Evolutionary conservation across 2,888 invertebrate species (phyloP).

Genomic region (Drosophila pseudotalamancana): DNA sequence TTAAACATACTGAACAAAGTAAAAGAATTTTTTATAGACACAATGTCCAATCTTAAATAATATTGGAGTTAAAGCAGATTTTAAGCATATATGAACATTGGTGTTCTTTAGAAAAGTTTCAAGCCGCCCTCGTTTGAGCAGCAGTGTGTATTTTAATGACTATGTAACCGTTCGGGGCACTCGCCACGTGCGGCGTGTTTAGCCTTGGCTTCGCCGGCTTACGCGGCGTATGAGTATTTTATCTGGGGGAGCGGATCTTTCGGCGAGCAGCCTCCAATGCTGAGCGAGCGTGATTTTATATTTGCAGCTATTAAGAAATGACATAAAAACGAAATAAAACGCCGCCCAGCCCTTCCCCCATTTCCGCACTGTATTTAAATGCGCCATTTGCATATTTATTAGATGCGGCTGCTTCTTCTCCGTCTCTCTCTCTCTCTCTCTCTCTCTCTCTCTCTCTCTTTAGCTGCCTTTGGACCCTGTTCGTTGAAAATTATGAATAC

Average conservation of each 20-base stretch:
- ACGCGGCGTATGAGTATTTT: constrained; percentile 68
- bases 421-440: too few relatives aligned
- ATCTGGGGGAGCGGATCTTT: constrained; percentile 63
- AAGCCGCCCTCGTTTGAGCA: constrained; percentile 27
- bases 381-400: constrained; percentile 80
- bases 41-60: too few relatives aligned
- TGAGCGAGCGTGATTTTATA: constrained; percentile 57
- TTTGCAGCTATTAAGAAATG: constrained; percentile 77
- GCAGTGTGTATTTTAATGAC: constrained; percentile 67
- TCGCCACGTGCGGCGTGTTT: constrained; percentile 60
- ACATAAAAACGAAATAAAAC: constrained; percentile 62
- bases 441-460: constrained; percentile 20
- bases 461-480: constrained; percentile 31
- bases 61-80: too few relatives aligned
- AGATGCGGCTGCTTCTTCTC: constrained; percentile 55
- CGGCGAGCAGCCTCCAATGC: constrained; percentile 8
- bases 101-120: neutral
- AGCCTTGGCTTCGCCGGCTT: constrained; percentile 58
- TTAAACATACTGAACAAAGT: too few relatives aligned
- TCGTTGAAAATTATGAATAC: constrained; percentile 66
- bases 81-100: too few relatives aligned
- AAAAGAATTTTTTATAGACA: too few relatives aligned
- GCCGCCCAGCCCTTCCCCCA: neutral
- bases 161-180: constrained; percentile 40
- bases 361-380: constrained; percentile 61